Percentiles rank a stretch among this genome's conserved stretches.
Evolutionary conservation across 2,797 vertebrate species (phyloP).

Genomic region (Nyctibius grandis): DNA sequence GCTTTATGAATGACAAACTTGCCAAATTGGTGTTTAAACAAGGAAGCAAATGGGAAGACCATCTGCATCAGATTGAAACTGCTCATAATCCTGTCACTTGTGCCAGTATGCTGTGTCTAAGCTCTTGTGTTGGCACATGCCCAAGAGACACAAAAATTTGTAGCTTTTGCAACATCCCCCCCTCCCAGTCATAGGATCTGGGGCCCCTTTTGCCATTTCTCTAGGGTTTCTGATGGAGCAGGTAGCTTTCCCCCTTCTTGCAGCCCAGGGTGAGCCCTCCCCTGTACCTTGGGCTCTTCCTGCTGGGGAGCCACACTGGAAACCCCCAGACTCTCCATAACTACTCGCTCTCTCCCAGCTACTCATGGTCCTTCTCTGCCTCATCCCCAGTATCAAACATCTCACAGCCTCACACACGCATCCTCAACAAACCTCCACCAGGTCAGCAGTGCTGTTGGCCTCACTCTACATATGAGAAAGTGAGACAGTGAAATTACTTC

Average conservation of each 20-base stretch:
- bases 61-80: conserved; percentile 55
- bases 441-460: background rate
- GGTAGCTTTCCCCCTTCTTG: background rate
- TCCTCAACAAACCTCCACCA: background rate
- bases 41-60: conserved; percentile 59
- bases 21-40: conserved; percentile 59
- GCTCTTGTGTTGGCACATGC: background rate
- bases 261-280: background rate
- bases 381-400: background rate
- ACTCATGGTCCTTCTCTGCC: background rate
- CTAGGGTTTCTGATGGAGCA: background rate
- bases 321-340: background rate
- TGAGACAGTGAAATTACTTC: background rate
- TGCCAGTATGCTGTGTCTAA: background rate
- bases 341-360: fast-evolving
- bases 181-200: background rate
- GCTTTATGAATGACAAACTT: conserved; percentile 52
- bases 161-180: background rate
- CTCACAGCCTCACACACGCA: fast-evolving
- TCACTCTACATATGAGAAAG: background rate
- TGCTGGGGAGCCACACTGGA: background rate
- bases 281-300: background rate
- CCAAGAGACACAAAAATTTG: background rate
- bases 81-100: conserved; percentile 33
- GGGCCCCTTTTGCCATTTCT: background rate